These are phyloP conservation scores for Galendromus occidentalis DNA, from an alignment of 1,140 invertebrate species.

Conservation along the genomic window DNA sequence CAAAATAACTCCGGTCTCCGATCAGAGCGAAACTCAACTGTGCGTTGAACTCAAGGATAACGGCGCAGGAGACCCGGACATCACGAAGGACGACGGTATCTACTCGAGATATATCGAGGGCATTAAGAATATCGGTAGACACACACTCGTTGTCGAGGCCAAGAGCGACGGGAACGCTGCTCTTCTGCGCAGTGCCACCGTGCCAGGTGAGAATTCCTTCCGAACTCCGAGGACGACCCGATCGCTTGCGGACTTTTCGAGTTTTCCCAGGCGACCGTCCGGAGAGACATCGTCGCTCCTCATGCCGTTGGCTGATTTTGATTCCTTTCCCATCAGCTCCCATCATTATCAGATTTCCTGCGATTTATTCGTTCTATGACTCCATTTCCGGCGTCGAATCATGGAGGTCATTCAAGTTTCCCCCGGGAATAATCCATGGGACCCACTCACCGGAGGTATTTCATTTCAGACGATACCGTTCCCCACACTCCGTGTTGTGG, in stretches of 20 bases:
- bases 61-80: background rate
- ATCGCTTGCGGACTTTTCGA: too few relatives aligned
- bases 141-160: background rate
- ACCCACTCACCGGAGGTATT: background rate
- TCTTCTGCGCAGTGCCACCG: background rate
- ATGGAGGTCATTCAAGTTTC: background rate
- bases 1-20: slow-evolving; percentile 7
- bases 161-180: slow-evolving; percentile 7
- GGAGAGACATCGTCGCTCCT: too few relatives aligned
- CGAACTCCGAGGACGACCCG: too few relatives aligned
- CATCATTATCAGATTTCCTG: too few relatives aligned
- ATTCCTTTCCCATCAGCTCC: too few relatives aligned
- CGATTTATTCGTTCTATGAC: too few relatives aligned
- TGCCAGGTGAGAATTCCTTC: background rate
- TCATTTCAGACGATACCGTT: background rate
- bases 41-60: background rate
- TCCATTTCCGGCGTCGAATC: too few relatives aligned
- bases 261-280: too few relatives aligned
- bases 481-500: slow-evolving; percentile 5
- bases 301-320: too few relatives aligned
- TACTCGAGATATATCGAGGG: slow-evolving; percentile 5
- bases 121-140: background rate
- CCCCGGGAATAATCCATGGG: background rate
- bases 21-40: background rate
- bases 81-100: background rate